A percentile compares a stretch with the other conserved stretches of the same genome.
These are phyloP conservation scores for Lasioglossum villosulum DNA, from an alignment of 2,888 invertebrate genomes.

Conservation along the genomic window DNA sequence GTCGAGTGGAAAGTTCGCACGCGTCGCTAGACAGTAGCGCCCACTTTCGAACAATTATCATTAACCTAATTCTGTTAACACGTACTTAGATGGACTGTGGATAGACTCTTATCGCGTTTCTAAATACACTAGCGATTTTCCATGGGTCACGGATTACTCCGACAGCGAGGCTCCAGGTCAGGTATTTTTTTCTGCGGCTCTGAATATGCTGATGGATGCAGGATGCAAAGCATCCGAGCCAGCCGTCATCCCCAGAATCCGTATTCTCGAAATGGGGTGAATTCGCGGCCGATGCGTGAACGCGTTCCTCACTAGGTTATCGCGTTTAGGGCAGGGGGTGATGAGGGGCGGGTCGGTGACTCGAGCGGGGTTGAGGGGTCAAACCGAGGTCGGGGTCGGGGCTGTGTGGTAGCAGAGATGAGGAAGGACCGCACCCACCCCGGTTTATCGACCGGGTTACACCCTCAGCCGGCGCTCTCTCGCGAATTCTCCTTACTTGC, in stretches of 20 bases:
- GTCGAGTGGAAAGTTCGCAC: not conserved
- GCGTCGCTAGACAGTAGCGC: not conserved
- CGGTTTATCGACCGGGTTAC: conserved; percentile 79
- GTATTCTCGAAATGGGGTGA: conserved; percentile 5
- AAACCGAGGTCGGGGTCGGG: conserved; percentile 70
- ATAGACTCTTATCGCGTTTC: not conserved
- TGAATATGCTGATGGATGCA: not conserved
- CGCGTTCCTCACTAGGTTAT: conserved; percentile 31
- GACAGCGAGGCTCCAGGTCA: not conserved
- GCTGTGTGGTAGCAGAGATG: conserved; percentile 70
- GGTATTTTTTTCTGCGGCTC: not conserved
- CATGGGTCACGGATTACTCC: not conserved
- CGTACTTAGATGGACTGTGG: not conserved
- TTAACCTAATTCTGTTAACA: not conserved
- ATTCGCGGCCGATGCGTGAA: conserved; percentile 23
- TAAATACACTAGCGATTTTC: not conserved
- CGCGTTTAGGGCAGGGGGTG: conserved; percentile 16
- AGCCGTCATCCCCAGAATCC: not conserved
- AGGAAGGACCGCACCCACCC: conserved; percentile 80
- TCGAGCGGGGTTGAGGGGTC: conserved; percentile 47
- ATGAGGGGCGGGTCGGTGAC: conserved; percentile 46
- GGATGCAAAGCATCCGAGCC: not conserved
- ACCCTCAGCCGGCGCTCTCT: conserved; percentile 74
- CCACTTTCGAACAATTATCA: not conserved
- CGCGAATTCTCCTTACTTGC: conserved; percentile 75